Conservation (phyloP, 2,113 vertebrate genomes). For the Hyperopisus bebe region DNA sequence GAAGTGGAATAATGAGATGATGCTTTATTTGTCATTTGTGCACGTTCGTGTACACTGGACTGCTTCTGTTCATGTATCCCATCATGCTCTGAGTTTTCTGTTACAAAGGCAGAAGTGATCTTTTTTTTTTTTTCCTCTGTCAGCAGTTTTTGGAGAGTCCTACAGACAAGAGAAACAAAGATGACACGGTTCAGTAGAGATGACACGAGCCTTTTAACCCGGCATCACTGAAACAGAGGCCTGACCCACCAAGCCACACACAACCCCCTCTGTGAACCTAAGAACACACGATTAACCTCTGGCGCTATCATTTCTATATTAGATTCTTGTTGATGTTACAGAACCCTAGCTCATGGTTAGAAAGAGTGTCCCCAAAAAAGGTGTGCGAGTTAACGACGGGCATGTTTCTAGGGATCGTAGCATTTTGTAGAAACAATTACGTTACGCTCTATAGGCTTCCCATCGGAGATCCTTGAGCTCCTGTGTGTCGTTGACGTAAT, state of each 20-base stretch:
- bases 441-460: neutral
- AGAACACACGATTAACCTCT: neutral
- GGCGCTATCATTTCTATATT: neutral
- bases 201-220: neutral
- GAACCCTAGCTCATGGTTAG: neutral
- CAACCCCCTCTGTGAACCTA: neutral
- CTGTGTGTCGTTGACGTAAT: neutral
- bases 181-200: neutral
- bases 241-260: neutral
- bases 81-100: constrained; percentile 3
- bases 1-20: neutral
- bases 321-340: constrained; percentile 15
- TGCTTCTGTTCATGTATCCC: neutral
- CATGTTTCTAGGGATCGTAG: neutral
- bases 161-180: neutral
- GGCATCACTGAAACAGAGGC: neutral
- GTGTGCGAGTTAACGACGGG: neutral
- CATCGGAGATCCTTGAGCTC: neutral
- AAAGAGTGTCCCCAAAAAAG: constrained; percentile 13
- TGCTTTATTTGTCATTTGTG: neutral
- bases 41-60: neutral
- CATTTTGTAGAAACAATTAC: neutral
- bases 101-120: neutral
- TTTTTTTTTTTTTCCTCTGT: neutral
- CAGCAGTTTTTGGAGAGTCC: neutral